Base-by-base conservation (phyloP, 1,140 invertebrate species). In the Leptinotarsa lineolata region DNA sequence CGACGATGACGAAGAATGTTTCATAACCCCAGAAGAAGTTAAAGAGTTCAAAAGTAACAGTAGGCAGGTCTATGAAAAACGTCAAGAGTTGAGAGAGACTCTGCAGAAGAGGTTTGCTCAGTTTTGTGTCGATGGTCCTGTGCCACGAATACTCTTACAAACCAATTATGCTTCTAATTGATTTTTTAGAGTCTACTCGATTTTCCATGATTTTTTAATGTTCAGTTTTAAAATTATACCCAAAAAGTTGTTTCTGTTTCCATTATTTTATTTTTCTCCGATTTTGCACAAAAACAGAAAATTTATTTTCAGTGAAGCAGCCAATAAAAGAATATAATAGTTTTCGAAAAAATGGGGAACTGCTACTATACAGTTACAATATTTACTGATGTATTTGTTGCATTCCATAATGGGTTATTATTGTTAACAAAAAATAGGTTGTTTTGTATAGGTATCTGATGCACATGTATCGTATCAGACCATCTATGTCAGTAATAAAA, bases 11-110 rank as follows among this genome's bases (percentile, higher is more conserved):
- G 89, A 91, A 78, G 89, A 90, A 78, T 91, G 90, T 88, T 93
- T 92, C 86, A 96, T 96, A 87, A 93, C 94, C 68, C 89, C 91
- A 76, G 94, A 96, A 86, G 95, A 96, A 84, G 92, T 96, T 61
- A 83, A 83, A 74, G 88, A 90, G 84, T 95, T 94, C 81, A 92
- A 92, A 86, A 92, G 91, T 46, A 90, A 91, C 77, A 90, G 91
- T 83, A 85, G 84, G 76, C 90, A 93, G 81, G 89, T 95, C 77
- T 90, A 90, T 74, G 90, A 94, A 79, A 91, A 95, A 86, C 90
- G 95, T 69, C 89, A 92, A 79, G 90, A 95, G 84, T 86, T 97
- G 73, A 88, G 95, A 61, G 91, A 95, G 83, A 94, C 89, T 15
- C 85, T 97, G 63, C 90, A 91, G 76, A 90, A 92, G 81, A 91